Evolutionary conservation across 2,888 invertebrate species (phyloP).

Genomic region (Thymelicus lineola): DNA sequence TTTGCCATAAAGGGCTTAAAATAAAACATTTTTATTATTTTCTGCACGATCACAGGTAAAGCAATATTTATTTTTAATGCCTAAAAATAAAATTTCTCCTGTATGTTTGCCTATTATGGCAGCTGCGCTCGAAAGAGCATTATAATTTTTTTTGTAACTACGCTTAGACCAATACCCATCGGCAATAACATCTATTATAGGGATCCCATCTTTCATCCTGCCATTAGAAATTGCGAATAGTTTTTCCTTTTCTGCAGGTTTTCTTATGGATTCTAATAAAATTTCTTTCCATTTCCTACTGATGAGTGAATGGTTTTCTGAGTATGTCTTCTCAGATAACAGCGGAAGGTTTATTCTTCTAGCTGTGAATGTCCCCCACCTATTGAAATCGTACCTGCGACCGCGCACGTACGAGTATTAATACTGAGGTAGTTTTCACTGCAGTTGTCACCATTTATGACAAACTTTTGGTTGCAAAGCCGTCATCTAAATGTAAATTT

Average conservation of each 20-base stretch:
- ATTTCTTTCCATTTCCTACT: too few relatives aligned
- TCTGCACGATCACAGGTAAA: too few relatives aligned
- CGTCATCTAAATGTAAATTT: slow-evolving; percentile 9
- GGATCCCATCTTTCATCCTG: slow-evolving; percentile 17
- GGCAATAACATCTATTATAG: slow-evolving; percentile 5
- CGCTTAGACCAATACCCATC: slow-evolving; percentile 4
- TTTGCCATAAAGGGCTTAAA: neutral
- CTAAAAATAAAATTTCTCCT: too few relatives aligned
- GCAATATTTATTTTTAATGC: too few relatives aligned
- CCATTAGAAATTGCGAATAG: slow-evolving; percentile 17
- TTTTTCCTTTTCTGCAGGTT: slow-evolving; percentile 23
- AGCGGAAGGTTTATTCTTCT: neutral
- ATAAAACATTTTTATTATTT: neutral
- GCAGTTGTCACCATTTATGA: neutral
- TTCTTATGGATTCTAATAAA: slow-evolving; percentile 6
- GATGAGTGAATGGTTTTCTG: too few relatives aligned
- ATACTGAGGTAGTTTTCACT: neutral
- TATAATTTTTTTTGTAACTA: slow-evolving; percentile 8
- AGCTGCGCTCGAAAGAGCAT: slow-evolving; percentile 7
- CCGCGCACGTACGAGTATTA: slow-evolving; percentile 6
- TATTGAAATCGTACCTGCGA: slow-evolving; percentile 15
- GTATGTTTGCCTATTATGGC: neutral
- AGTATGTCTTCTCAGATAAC: too few relatives aligned
- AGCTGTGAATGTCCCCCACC: slow-evolving; percentile 10
- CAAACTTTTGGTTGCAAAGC: slow-evolving; percentile 13